Evolutionary conservation across 2,797 vertebrate species (phyloP).

Genomic region (Muraenolepis orangiensis): DNA sequence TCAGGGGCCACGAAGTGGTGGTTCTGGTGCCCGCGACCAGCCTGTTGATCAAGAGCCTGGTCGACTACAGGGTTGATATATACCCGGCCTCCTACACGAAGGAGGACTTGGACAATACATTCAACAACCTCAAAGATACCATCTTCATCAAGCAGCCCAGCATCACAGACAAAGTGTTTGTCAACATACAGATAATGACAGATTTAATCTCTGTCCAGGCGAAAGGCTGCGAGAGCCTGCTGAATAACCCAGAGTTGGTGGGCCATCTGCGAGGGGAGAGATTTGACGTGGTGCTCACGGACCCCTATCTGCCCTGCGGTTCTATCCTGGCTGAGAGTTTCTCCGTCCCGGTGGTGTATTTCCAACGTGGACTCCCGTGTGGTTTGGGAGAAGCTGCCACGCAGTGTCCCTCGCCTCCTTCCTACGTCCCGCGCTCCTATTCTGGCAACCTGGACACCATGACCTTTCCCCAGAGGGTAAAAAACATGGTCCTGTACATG

Average conservation of each 20-base stretch:
- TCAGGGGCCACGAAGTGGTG: constrained; percentile 62
- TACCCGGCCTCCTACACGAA: constrained; percentile 61
- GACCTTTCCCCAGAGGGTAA: constrained; percentile 68
- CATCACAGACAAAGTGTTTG: constrained; percentile 31
- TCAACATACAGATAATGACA: constrained; percentile 41
- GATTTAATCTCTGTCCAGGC: constrained; percentile 51
- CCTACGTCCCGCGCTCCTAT: constrained; percentile 60
- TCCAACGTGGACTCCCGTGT: constrained; percentile 69
- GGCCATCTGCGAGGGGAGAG: constrained; percentile 41
- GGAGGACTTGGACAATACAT: constrained; percentile 40
- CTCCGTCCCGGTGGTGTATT: constrained; percentile 69
- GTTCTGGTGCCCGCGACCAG: constrained; percentile 70
- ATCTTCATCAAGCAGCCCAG: constrained; percentile 38
- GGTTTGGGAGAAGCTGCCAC: constrained; percentile 54
- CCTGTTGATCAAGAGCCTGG: constrained; percentile 51
- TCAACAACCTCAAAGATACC: rapidly evolving
- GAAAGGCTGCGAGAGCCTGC: constrained; percentile 59
- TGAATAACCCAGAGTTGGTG: constrained; percentile 59
- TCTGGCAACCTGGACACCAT: constrained; percentile 54
- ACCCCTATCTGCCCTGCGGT: constrained; percentile 77
- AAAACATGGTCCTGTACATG: constrained; percentile 50
- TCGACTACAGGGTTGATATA: constrained; percentile 47
- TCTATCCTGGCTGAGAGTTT: constrained; percentile 62
- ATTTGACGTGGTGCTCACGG: constrained; percentile 70
- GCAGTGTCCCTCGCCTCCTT: constrained; percentile 66